Percentiles rank a stretch among this genome's conserved stretches.
These are phyloP conservation scores for Pardosa pseudoannulata DNA, from an alignment of 2,888 invertebrate genomes.

Conservation along the genomic window DNA sequence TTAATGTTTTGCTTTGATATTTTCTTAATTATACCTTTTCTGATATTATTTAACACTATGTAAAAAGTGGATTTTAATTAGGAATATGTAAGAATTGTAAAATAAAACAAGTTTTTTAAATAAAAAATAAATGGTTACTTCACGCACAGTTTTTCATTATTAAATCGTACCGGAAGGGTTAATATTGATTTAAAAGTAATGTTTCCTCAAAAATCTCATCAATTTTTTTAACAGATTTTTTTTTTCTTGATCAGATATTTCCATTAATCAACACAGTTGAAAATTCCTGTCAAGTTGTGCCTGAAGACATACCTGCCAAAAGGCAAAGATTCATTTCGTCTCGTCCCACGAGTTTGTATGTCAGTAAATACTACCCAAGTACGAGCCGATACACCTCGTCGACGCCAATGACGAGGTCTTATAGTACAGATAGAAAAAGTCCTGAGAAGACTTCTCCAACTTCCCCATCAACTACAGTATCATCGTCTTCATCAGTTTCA, in stretches of 20 bases:
- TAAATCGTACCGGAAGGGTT: too few relatives aligned
- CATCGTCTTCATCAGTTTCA: background rate
- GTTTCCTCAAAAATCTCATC: too few relatives aligned
- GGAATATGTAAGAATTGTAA: too few relatives aligned
- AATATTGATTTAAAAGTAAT: too few relatives aligned
- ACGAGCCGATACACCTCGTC: slow-evolving; percentile 14
- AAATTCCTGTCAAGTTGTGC: slow-evolving; percentile 49
- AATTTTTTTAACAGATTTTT: too few relatives aligned
- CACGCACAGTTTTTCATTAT: too few relatives aligned
- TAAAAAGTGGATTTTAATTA: too few relatives aligned
- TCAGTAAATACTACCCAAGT: slow-evolving; percentile 55
- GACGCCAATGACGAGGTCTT: slow-evolving; percentile 31
- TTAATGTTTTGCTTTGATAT: too few relatives aligned
- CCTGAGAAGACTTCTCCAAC: slow-evolving; percentile 8
- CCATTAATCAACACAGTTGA: background rate
- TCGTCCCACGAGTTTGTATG: slow-evolving; percentile 59
- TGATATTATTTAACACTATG: too few relatives aligned
- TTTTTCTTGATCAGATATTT: background rate
- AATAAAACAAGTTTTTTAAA: too few relatives aligned
- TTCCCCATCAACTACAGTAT: background rate
- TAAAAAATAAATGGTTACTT: too few relatives aligned
- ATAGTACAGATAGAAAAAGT: slow-evolving; percentile 23
- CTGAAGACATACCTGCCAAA: slow-evolving; percentile 60
- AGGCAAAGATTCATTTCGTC: slow-evolving; percentile 64
- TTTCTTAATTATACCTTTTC: too few relatives aligned